Evolutionary conservation across 2,113 vertebrate genomes (phyloP).

Genomic region (Mandrillus leucophaeus): DNA sequence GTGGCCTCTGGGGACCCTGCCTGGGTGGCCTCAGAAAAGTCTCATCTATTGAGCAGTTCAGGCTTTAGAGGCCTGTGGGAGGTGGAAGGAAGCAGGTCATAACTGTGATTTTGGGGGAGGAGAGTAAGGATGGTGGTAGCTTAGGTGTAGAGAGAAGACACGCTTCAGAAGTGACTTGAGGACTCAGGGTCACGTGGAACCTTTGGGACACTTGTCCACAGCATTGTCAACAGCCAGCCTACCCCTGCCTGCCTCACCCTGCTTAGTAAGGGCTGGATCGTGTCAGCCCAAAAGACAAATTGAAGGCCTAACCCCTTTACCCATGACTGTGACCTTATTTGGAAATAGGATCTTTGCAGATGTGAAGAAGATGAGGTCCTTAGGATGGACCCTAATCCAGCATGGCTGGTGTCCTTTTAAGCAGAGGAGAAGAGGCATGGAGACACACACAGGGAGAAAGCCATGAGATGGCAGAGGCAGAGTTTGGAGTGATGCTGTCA

Average conservation of each 20-base stretch:
- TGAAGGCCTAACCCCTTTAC: too few species aligned
- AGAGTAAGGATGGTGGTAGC: not conserved
- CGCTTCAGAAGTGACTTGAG: not conserved
- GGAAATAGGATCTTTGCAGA: not conserved
- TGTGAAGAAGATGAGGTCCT: not conserved
- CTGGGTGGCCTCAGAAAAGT: not conserved
- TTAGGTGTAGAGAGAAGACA: fast-evolving
- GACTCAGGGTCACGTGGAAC: not conserved
- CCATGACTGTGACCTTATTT: too few species aligned
- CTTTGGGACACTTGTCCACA: not conserved
- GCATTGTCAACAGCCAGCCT: not conserved
- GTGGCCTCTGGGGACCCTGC: not conserved
- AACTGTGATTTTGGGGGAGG: not conserved
- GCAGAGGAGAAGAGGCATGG: too few species aligned
- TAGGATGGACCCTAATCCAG: too few species aligned
- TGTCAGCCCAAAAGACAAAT: not conserved
- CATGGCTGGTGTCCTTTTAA: too few species aligned
- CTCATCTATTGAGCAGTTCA: not conserved
- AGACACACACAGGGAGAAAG: not conserved
- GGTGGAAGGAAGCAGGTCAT: not conserved
- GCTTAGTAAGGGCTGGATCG: not conserved
- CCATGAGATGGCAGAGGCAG: not conserved
- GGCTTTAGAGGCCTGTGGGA: not conserved
- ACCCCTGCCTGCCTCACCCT: fast-evolving
- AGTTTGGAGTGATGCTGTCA: not conserved